Evolutionary conservation across 37 sponge, comb jelly and placozoan genomes (phyloP).

Genomic region (Halisarca cf. caerulea): DNA sequence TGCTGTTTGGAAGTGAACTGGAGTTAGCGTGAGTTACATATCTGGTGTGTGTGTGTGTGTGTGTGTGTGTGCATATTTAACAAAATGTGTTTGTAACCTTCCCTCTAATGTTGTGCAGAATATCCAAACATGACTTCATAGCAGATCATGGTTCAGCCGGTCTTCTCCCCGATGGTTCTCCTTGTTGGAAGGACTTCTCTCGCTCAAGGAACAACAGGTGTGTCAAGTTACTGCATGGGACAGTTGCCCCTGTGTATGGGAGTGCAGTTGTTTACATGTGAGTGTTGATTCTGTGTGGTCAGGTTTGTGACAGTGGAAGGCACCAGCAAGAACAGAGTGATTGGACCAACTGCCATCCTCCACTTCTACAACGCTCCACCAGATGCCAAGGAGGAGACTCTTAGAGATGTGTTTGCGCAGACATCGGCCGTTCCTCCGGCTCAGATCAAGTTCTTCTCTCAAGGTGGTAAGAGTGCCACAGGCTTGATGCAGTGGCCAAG

Average conservation of each 20-base stretch:
- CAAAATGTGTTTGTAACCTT: neutral
- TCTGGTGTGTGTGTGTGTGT: neutral
- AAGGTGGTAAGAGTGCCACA: slow-evolving; percentile 83
- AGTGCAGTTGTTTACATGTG: neutral
- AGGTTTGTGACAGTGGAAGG: slow-evolving; percentile 83
- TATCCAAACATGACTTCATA: slow-evolving; percentile 86
- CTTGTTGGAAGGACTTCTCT: slow-evolving; percentile 85
- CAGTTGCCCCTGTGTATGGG: neutral
- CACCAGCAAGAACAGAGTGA: slow-evolving; percentile 81
- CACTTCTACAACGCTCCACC: slow-evolving; percentile 95
- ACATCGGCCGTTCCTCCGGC: slow-evolving; percentile 27
- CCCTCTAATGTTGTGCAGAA: slow-evolving; percentile 31
- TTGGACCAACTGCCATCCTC: slow-evolving; percentile 79
- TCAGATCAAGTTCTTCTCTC: slow-evolving; percentile 74
- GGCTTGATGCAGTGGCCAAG: slow-evolving; percentile 86
- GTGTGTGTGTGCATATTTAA: too few species aligned
- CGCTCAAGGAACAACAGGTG: slow-evolving; percentile 90
- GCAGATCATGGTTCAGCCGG: slow-evolving; percentile 85
- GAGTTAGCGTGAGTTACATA: slow-evolving; percentile 77
- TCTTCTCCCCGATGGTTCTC: slow-evolving; percentile 65
- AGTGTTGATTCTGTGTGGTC: neutral
- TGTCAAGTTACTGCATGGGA: neutral
- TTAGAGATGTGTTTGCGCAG: slow-evolving; percentile 64
- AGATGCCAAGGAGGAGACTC: slow-evolving; percentile 71
- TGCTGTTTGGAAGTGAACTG: slow-evolving; percentile 66